A percentile compares a stretch with the other conserved stretches of the same genome.
These are phyloP conservation scores for Sericinus montela DNA, from an alignment of 2,888 invertebrate species.

Conservation along the genomic window DNA sequence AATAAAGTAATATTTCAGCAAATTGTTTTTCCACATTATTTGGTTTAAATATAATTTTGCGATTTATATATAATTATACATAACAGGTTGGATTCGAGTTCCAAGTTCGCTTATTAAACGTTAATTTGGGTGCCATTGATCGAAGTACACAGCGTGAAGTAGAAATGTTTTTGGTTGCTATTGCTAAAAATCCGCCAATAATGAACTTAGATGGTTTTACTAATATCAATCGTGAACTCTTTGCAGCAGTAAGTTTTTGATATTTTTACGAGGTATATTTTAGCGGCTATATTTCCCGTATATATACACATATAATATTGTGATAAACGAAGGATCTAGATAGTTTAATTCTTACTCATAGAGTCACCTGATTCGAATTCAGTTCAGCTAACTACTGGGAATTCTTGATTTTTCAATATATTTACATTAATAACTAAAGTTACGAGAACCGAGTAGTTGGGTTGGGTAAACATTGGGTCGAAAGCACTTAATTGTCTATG, in stretches of 20 bases:
- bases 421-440: too few relatives aligned
- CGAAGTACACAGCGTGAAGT: slow-evolving; percentile 83
- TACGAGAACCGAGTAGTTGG: too few relatives aligned
- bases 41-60: neutral
- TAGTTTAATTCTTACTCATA: too few relatives aligned
- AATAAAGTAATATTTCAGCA: slow-evolving; percentile 24
- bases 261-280: too few relatives aligned
- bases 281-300: too few relatives aligned
- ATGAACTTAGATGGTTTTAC: slow-evolving; percentile 88
- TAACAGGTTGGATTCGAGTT: slow-evolving; percentile 78
- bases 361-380: too few relatives aligned
- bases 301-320: too few relatives aligned
- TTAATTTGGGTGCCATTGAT: slow-evolving; percentile 83
- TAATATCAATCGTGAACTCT: slow-evolving; percentile 83
- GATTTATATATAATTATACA: slow-evolving; percentile 21
- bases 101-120: slow-evolving; percentile 82
- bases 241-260: slow-evolving; percentile 79
- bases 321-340: too few relatives aligned
- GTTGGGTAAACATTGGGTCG: too few relatives aligned
- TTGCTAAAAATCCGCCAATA: slow-evolving; percentile 86
- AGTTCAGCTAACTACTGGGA: too few relatives aligned
- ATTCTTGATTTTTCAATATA: too few relatives aligned
- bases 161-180: slow-evolving; percentile 86
- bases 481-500: too few relatives aligned
- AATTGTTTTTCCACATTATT: slow-evolving; percentile 1